Evolutionary conservation across 2,888 invertebrate genomes (phyloP), one percentile per base, ranked within the genome.

Genomic region (Caenorhabditis sp.): DNA sequence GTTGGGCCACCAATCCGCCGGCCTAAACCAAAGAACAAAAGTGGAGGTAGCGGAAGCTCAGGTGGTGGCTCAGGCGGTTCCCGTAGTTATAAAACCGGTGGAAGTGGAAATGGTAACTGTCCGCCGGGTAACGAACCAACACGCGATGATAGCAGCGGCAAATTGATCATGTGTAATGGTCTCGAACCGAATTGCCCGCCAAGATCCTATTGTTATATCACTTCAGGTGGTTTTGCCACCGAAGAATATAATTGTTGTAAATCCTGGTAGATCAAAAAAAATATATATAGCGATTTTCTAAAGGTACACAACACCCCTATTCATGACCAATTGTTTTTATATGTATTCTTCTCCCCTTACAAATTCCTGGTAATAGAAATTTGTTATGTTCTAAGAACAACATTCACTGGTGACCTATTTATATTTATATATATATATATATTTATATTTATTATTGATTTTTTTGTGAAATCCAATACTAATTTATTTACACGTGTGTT

Each of bases 241-340:
- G 87, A 81, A 59, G 83, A 84, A 36, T 87, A 87, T 72, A 87
- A 87, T 70, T 87, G 87, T 69, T 87, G 87, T 75, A 85, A 82
- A 66, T 82, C 83, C 59, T 83, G 80, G 81, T 83, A 78, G 67
- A 38, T 43, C 17, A 36, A 12, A 7, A n/a, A 26, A 23, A 36
- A 3, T 58, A 36, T 36, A n/a, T n/a, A 25, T 53, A 56, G 56
- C 3, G 23, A 23, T 56, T 26, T 43, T 12, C 17, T 10, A 43
- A 43, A 43, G 43, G 43, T 43, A 43, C 43, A 43, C 43, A 43
- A 43, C 14, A 43, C 14, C 12, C 10, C 12, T 43, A 52, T 27
- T 58, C 57, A 58, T 58, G 36, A 58, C 36, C 26, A 20, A 58
- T 56, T 12, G 7, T 17, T 52, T 52, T 52, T 52, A 52, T 52